Percentiles rank a stretch among this genome's conserved stretches.
Evolutionary conservation across 1,140 invertebrate genomes (phyloP).

Genomic region (Ostrea edulis): DNA sequence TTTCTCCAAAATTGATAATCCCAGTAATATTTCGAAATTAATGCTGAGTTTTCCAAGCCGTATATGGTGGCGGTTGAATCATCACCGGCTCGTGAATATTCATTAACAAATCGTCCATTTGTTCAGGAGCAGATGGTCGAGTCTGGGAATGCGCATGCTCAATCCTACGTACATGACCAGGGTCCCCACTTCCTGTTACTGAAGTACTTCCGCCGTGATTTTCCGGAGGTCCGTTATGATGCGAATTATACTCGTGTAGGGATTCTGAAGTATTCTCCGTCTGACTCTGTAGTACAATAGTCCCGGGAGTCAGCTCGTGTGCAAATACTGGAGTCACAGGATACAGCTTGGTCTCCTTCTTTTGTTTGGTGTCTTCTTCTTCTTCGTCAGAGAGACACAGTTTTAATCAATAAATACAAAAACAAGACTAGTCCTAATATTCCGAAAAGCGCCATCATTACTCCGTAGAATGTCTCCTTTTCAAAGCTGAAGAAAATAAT

Average conservation of each 20-base stretch:
- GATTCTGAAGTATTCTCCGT: slow-evolving; percentile 57
- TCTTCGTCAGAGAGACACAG: not conserved
- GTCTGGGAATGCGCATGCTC: not conserved
- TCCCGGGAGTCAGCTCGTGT: slow-evolving; percentile 54
- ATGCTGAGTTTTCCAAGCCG: not conserved
- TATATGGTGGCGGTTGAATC: not conserved
- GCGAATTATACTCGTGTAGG: slow-evolving; percentile 52
- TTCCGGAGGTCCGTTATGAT: not conserved
- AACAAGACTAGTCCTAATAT: not conserved
- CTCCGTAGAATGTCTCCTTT: not conserved
- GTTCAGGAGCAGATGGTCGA: not conserved
- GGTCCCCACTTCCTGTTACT: not conserved
- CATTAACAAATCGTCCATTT: not conserved
- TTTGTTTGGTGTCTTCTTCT: not conserved
- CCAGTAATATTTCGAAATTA: not conserved
- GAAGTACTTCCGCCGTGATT: not conserved
- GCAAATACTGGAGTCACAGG: slow-evolving; percentile 45
- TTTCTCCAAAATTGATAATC: too few relatives aligned
- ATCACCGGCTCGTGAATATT: slow-evolving; percentile 1
- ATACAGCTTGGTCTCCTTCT: not conserved
- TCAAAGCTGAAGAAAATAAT: not conserved
- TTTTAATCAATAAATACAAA: not conserved
- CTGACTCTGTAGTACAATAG: slow-evolving; percentile 49
- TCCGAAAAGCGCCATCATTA: not conserved
- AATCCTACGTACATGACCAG: not conserved